Evolutionary conservation across 2,888 invertebrate species (phyloP).

Genomic region (Amblyjoppa fuscipennis): DNA sequence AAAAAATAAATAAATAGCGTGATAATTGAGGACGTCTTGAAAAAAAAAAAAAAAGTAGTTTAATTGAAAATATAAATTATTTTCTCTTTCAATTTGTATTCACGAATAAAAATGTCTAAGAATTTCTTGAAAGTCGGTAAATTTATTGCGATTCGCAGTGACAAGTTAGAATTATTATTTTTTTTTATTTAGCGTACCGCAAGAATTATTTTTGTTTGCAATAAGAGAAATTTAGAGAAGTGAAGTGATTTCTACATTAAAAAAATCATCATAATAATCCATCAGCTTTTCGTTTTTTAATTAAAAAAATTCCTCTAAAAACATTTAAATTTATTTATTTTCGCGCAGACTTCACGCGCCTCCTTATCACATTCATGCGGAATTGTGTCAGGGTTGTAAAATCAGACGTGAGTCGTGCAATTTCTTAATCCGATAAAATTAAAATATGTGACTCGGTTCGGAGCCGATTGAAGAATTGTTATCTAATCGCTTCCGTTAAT

Average conservation of each 20-base stretch:
- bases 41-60: too few relatives aligned
- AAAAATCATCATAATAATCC: too few relatives aligned
- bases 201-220: background rate
- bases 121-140: background rate
- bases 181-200: background rate
- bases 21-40: too few relatives aligned
- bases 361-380: background rate
- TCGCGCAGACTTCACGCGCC: background rate
- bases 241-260: too few relatives aligned
- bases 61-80: too few relatives aligned
- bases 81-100: too few relatives aligned
- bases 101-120: background rate
- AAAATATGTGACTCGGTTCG: slow-evolving; percentile 27
- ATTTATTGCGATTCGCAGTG: background rate
- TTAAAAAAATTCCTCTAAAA: background rate
- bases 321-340: background rate
- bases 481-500: slow-evolving; percentile 60
- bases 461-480: slow-evolving; percentile 29
- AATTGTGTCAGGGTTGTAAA: slow-evolving; percentile 56
- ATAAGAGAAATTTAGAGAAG: too few relatives aligned
- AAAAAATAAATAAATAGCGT: too few relatives aligned
- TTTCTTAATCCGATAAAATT: slow-evolving; percentile 30
- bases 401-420: slow-evolving; percentile 8
- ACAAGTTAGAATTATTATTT: background rate
- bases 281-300: too few relatives aligned